These are phyloP conservation scores for Byasa hedistus DNA, from an alignment of 2,888 invertebrate genomes.

Conservation along the genomic window DNA sequence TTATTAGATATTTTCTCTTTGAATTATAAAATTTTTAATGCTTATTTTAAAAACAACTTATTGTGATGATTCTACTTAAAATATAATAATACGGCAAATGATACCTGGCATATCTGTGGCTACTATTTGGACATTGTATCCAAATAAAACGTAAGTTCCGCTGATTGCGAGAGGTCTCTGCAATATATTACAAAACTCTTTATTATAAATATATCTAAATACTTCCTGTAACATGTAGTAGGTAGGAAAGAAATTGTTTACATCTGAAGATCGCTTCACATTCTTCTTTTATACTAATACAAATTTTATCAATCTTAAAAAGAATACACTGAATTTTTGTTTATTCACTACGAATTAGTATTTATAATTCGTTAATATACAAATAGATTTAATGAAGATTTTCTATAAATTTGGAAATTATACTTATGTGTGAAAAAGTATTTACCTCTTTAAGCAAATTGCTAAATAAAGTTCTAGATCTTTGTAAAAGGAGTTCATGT, in stretches of 20 bases:
- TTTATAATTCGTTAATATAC: neutral
- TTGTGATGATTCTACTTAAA: neutral
- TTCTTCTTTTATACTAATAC: too few relatives aligned
- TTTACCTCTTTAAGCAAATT: slow-evolving; percentile 70
- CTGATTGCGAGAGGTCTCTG: slow-evolving; percentile 64
- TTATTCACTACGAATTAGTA: too few relatives aligned
- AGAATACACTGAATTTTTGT: too few relatives aligned
- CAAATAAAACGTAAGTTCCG: slow-evolving; percentile 59
- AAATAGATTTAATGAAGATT: neutral
- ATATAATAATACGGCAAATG: neutral
- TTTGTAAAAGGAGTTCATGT: slow-evolving; percentile 66
- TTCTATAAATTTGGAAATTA: neutral
- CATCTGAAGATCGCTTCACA: neutral
- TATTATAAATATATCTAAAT: neutral
- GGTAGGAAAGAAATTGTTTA: neutral
- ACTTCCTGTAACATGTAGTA: neutral
- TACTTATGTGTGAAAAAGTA: neutral
- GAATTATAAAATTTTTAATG: slow-evolving; percentile 3
- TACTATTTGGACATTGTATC: slow-evolving; percentile 68
- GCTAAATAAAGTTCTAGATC: slow-evolving; percentile 66
- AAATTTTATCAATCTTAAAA: too few relatives aligned
- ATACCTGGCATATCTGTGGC: slow-evolving; percentile 71
- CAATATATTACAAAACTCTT: slow-evolving; percentile 33
- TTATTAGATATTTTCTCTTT: too few relatives aligned
- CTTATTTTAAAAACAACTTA: neutral